Base-by-base conservation (phyloP, 1,140 invertebrate genomes). In the Dysdera silvatica region DNA sequence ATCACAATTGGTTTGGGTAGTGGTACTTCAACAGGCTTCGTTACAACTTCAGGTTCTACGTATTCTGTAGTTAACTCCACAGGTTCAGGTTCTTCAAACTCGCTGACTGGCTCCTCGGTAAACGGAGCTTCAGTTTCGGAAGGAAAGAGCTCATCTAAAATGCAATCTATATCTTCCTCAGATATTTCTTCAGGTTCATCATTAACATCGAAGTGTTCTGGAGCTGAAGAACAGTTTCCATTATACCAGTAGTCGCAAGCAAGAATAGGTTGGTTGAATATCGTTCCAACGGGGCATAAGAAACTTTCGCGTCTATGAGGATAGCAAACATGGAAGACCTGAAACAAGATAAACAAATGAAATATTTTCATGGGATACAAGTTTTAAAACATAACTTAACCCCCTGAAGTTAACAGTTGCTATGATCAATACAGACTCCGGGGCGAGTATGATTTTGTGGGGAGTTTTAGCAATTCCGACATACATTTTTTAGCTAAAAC, bases 201-300 rank as follows among this genome's bases (percentile, higher is more conserved):
- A 54, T 47, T 54, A 2, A 52, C 28, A 6, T 54, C 59, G 23
- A 49, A 56, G 24, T 63, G 56, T 1, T 26, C 10, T 10, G 43
- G 32, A 16, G 61, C 26, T 24, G 26, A 23, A 23, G 61, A 56
- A 12, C 61, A 63, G 32, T 63, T 56, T 3, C 41, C 37, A 32
- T 45, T 63, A 31, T 68, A 61, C 64, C 70, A 71, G 31, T 70
- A 71, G 48, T 71, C 70, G 28, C 70, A 71, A 10, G 61, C 56
- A 6, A 71, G 47, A 23, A 70, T 71, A 3, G 68, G 65, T 75
- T 88, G 86, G 77, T 90, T 91, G 77, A 91, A 93, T 43, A 90
- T 84, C 0, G 89, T 93, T n/a, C 88, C 87, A 71, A 89, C 86
- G 16, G 87, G 87, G 70, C 89, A 93, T 0, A 91, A 78, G 78